Percentiles rank a stretch among this genome's conserved stretches.
phyloP scores from a whole-genome alignment of 2,797 vertebrate species.

The Liasis olivaceus region DNA sequence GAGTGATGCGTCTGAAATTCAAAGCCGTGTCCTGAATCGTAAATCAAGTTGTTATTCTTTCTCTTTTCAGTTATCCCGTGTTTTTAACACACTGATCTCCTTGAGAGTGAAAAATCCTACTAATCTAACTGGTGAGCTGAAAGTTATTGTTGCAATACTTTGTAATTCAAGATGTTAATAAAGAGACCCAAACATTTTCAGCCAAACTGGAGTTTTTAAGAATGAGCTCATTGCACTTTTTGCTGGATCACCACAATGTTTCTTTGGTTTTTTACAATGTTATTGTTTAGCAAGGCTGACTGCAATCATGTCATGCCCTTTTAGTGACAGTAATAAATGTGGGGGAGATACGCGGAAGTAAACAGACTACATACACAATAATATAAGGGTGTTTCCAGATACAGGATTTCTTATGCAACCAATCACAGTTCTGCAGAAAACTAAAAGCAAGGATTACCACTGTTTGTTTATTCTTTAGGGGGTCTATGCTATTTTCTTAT shows the following conservation, averaged over 20 bases:
- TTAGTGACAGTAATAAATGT: slow-evolving; percentile 61
- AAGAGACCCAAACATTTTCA: slow-evolving; percentile 35
- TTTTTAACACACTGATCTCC: slow-evolving; percentile 23
- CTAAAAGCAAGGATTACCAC: background rate
- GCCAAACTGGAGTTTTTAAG: slow-evolving; percentile 28
- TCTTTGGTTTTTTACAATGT: slow-evolving; percentile 34
- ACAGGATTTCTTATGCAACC: background rate
- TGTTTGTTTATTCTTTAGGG: too few relatives aligned
- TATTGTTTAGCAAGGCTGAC: slow-evolving; percentile 52
- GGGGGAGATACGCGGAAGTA: slow-evolving; percentile 33
- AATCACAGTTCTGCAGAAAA: background rate
- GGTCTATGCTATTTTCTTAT: background rate
- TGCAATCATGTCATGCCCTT: slow-evolving; percentile 53
- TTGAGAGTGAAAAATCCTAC: background rate
- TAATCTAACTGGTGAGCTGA: background rate
- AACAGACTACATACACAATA: slow-evolving; percentile 21
- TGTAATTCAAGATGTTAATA: slow-evolving; percentile 46
- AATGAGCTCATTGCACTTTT: slow-evolving; percentile 33
- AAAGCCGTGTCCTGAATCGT: slow-evolving; percentile 11
- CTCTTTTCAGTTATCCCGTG: slow-evolving; percentile 10
- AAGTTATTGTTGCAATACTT: slow-evolving; percentile 39
- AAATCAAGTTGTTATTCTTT: slow-evolving; percentile 5
- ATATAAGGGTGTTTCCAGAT: background rate
- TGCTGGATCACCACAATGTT: slow-evolving; percentile 27
- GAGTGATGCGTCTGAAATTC: background rate